A percentile compares a stretch with the other conserved stretches of the same genome.
Conservation (phyloP, 2,888 invertebrate genomes). For the Tupiocoris notatus region DNA sequence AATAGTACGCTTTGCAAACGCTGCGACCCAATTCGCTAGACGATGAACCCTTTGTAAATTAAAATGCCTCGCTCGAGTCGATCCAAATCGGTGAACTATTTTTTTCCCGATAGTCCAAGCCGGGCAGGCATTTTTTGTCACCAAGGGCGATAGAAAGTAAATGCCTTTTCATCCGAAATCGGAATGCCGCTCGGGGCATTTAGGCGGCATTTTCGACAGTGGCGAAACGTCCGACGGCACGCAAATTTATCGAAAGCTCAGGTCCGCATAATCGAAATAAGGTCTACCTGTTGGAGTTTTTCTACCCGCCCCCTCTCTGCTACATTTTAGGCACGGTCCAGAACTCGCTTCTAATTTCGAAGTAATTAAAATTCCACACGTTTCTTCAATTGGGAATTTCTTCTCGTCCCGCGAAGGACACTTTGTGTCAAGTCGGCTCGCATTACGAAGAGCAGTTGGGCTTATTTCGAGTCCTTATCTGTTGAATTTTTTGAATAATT, state of each 20-base stretch:
- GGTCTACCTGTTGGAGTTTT: not conserved
- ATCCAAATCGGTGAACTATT: no score
- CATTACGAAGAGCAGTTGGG: not conserved
- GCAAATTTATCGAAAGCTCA: not conserved
- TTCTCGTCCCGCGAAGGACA: not conserved
- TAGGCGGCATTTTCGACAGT: not conserved
- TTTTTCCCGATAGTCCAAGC: no score
- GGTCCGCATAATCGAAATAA: not conserved
- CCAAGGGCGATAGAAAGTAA: no score
- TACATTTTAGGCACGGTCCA: not conserved
- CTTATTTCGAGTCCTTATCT: not conserved
- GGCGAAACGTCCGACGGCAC: not conserved
- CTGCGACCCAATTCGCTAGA: no score
- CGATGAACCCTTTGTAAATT: no score
- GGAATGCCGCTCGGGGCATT: no score
- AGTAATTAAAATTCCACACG: not conserved
- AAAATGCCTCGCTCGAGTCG: no score
- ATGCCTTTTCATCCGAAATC: not conserved
- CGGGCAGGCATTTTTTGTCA: no score
- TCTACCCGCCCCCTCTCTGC: no score
- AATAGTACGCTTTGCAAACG: no score
- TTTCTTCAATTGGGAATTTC: not conserved
- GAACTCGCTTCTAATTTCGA: not conserved
- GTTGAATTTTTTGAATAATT: not conserved
- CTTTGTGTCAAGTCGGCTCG: not conserved